Conservation (phyloP, 2,113 vertebrate species). For the Anoplopoma fimbria region DNA sequence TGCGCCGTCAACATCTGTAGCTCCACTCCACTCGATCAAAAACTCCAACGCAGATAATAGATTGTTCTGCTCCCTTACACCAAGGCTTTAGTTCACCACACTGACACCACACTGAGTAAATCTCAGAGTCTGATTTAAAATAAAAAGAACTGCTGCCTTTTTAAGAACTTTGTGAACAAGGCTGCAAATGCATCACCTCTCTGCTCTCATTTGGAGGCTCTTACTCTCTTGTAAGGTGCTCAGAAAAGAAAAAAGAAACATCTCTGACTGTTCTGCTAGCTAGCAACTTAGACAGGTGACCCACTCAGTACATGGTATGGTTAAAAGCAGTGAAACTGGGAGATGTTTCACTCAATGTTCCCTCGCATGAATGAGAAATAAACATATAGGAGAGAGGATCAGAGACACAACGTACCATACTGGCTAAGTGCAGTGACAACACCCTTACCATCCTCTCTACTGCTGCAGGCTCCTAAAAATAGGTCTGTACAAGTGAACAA, state of each 20-base stretch:
- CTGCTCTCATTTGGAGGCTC: slow-evolving; percentile 34
- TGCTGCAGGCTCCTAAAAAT: slow-evolving; percentile 47
- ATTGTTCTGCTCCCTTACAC: slow-evolving; percentile 47
- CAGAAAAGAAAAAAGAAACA: slow-evolving; percentile 17
- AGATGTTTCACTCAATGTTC: slow-evolving; percentile 37
- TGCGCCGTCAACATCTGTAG: slow-evolving; percentile 69
- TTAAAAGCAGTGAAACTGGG: slow-evolving; percentile 48
- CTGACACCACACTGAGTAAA: slow-evolving; percentile 34
- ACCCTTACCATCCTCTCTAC: slow-evolving; percentile 21
- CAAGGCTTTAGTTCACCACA: slow-evolving; percentile 40
- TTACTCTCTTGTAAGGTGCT: slow-evolving; percentile 24
- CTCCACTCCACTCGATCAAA: slow-evolving; percentile 28
- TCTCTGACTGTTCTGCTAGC: slow-evolving; percentile 27
- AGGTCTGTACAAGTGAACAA: slow-evolving; percentile 42
- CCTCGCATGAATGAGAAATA: slow-evolving; percentile 28
- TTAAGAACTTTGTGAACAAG: slow-evolving; percentile 13
- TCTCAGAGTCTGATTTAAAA: slow-evolving; percentile 35
- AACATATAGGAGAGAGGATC: not conserved
- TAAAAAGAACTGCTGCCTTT: not conserved
- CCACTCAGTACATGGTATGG: slow-evolving; percentile 25
- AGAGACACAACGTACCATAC: not conserved
- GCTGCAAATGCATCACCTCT: slow-evolving; percentile 34
- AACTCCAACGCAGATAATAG: slow-evolving; percentile 40
- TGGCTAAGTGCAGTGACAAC: slow-evolving; percentile 44
- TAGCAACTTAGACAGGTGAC: slow-evolving; percentile 41